Evolutionary conservation across 2,797 vertebrate species (phyloP), one percentile per base, ranked within the genome.

Genomic region (Hoplostethus mediterraneus): DNA sequence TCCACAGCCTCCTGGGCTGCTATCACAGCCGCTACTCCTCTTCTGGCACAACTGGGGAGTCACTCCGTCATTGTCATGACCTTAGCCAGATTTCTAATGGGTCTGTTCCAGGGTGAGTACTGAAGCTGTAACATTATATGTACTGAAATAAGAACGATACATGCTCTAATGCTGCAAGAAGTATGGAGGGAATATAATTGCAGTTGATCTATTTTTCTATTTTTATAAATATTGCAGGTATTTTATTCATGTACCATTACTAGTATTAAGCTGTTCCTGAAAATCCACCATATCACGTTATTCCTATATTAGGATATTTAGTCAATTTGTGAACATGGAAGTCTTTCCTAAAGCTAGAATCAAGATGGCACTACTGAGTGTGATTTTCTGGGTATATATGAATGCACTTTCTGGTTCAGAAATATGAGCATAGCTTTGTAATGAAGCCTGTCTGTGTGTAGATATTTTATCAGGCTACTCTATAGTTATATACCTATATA

Each of bases 71-170:
- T 77, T 44, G 65, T 90, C 55, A 92, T 94, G 92, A 87, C 71
- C 0, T 0, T 81, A 33, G 70, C 87, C 76, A 80, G 93, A 62
- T 87, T 94, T 75, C 81, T 93, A 0, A 81, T 94, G 93, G 93
- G 93, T 13, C 21, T 94, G 5, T 44, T 89, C 30, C 93, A 95
- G 79, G 93, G 93, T 94, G 67, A 89, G 87, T 49, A 6, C 5
- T 51, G 0, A 4, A 10, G 13, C 6, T 44, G 2, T 44, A 4
- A 60, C 21, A 9, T 4, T 14, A 4, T 14, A 4, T 3, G 30
- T 6, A 36, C n/a, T 36, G 6, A 49, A 66, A 60, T 14, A 44
- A 42, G 8, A 42, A 17, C 6, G 31, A 38, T 6, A 7, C 55
- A 4, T 8, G 42, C 42, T 44, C 42, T 44, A 14, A 12, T 44